Base-by-base conservation (phyloP, 2,888 invertebrate species). In the Apoderus coryli region DNA sequence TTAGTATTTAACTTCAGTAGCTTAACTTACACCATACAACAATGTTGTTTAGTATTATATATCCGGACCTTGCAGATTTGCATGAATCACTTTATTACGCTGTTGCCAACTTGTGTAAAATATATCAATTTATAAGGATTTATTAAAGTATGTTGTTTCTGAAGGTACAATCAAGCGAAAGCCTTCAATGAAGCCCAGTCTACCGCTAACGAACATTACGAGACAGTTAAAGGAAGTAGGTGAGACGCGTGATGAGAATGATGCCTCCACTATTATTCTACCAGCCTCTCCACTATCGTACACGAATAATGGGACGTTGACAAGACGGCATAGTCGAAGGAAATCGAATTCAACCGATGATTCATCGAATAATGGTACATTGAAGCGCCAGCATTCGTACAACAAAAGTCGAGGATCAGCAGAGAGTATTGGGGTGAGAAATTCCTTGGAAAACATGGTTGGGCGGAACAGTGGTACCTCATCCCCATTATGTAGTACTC, bases 111-210 rank as follows among this genome's bases (percentile, higher is more conserved):
- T n/a, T n/a, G n/a, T n/a, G n/a, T n/a, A n/a, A n/a, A n/a, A 19
- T 7, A 19, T n/a, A 19, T 19, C 19, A 19, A 6, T 7, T 19
- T 19, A 6, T 19, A 19, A 19, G 19, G 19, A 19, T 7, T 19
- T n/a, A 7, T 19, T 19, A n/a, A 19, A 19, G 19, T 7, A 19
- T 19, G 19, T 7, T 19, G 6, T 19, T 16, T 12, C 37, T 39
- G 54, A 55, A 59, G 81, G 81, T 16, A 90, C 90, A 16, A 89
- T 90, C 36, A 90, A 90, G 54, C 69, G 90, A 25, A 90, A 90
- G 53, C 90, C 90, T 0, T 84, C 85, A 10, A 81, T 85, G 77
- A 84, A 84, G 54, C 88, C 89, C 4, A 88, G 86, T 57, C 69
- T 90, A 27, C 90, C 89, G 0, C 56, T 89, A 39, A 90, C 90